Percentiles rank a stretch among this genome's conserved stretches.
phyloP scores from a whole-genome alignment of 1,140 invertebrate genomes.

The Octopus sinensis region DNA sequence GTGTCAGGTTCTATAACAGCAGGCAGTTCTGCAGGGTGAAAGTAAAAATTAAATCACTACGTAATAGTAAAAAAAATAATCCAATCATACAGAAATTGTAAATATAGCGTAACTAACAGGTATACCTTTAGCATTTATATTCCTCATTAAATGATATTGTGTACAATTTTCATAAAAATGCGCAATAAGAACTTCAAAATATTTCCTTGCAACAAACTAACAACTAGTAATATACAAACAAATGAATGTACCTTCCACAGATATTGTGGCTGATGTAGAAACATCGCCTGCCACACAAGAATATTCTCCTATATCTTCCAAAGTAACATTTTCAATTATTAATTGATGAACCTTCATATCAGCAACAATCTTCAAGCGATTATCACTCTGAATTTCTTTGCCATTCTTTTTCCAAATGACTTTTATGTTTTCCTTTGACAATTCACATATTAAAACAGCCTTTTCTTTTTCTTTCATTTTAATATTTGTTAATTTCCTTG shows the following conservation, averaged over 20 bases:
- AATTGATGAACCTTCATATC: constrained; percentile 37
- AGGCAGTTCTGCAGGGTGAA: too few species aligned
- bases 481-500: constrained; percentile 23
- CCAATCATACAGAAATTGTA: too few species aligned
- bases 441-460: constrained; percentile 48
- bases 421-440: constrained; percentile 45
- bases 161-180: too few species aligned
- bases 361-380: constrained; percentile 54
- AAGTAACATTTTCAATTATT: constrained; percentile 34
- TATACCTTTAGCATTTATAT: too few species aligned
- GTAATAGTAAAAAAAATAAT: too few species aligned
- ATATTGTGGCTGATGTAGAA: constrained; percentile 31
- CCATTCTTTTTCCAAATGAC: constrained; percentile 58
- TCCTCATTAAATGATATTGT: too few species aligned
- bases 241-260: constrained; percentile 33
- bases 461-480: constrained; percentile 41
- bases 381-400: constrained; percentile 44
- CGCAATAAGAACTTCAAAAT: too few species aligned
- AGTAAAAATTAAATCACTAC: too few species aligned
- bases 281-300: constrained; percentile 41
- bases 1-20: too few species aligned
- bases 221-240: too few species aligned
- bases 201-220: too few species aligned
- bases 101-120: too few species aligned
- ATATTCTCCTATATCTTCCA: constrained; percentile 40